phyloP scores from a whole-genome alignment of 2,113 vertebrate genomes.

The Lophochroa leadbeateri region DNA sequence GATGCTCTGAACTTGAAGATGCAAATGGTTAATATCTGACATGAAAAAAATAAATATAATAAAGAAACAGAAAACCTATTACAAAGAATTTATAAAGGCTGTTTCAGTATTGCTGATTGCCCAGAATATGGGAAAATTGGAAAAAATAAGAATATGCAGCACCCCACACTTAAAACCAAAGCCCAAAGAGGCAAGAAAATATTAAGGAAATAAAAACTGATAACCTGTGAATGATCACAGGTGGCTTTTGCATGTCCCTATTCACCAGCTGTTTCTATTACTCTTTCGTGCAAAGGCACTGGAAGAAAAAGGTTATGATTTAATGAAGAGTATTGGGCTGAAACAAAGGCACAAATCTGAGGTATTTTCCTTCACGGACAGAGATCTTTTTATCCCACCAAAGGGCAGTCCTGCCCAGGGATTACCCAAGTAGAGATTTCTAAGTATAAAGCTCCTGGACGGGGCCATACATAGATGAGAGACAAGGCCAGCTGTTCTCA shows the following conservation, averaged over 20 bases:
- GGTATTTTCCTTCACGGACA: background rate
- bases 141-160: background rate
- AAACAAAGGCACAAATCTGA: slow-evolving; percentile 16
- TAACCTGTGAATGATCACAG: slow-evolving; percentile 13
- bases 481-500: background rate
- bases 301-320: slow-evolving; percentile 29
- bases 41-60: background rate
- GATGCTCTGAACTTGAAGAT: background rate
- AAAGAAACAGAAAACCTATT: background rate
- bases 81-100: background rate
- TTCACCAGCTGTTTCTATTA: slow-evolving; percentile 30
- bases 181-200: slow-evolving; percentile 11
- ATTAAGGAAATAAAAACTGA: background rate
- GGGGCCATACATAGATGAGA: background rate
- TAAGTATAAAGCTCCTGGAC: background rate
- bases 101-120: background rate
- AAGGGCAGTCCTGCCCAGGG: background rate
- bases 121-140: background rate
- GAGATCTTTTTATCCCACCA: background rate
- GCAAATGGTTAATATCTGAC: background rate
- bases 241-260: background rate
- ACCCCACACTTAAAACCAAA: background rate
- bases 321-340: background rate
- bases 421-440: background rate
- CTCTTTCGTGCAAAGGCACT: background rate